Evolutionary conservation across 2,888 invertebrate genomes (phyloP).

Genomic region (Abscondita cerata): DNA sequence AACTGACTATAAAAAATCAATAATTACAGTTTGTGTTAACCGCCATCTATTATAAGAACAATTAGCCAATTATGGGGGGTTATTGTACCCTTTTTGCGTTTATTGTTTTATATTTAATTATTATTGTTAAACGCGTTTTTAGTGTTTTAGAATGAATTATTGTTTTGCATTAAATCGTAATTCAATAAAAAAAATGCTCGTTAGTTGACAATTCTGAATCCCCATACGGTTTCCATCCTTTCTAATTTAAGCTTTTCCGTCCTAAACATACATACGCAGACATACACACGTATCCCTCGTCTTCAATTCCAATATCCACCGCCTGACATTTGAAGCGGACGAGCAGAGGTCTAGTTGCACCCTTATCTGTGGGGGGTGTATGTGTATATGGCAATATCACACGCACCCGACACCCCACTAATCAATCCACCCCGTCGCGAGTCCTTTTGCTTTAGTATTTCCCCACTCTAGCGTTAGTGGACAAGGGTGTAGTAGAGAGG

Average conservation of each 20-base stretch:
- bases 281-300: slow-evolving; percentile 44
- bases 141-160: too few relatives aligned
- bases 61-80: too few relatives aligned
- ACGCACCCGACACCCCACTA: slow-evolving; percentile 56
- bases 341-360: slow-evolving; percentile 45
- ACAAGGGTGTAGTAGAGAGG: slow-evolving; percentile 40
- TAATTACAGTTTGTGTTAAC: too few relatives aligned
- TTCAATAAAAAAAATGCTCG: slow-evolving; percentile 30
- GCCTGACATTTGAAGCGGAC: slow-evolving; percentile 46
- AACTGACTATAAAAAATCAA: too few relatives aligned
- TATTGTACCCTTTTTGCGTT: too few relatives aligned
- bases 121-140: too few relatives aligned
- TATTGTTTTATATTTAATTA: too few relatives aligned
- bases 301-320: slow-evolving; percentile 43
- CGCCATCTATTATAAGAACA: too few relatives aligned
- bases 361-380: slow-evolving; percentile 48
- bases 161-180: slow-evolving; percentile 22
- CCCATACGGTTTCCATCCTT: slow-evolving; percentile 26
- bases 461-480: slow-evolving; percentile 38
- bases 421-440: slow-evolving; percentile 54
- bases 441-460: slow-evolving; percentile 40
- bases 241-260: slow-evolving; percentile 44
- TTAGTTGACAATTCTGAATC: slow-evolving; percentile 19
- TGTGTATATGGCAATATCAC: slow-evolving; percentile 49
- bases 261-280: slow-evolving; percentile 47